Base-by-base conservation (phyloP, 2,797 vertebrate species). In the Pempheris klunzingeri region DNA sequence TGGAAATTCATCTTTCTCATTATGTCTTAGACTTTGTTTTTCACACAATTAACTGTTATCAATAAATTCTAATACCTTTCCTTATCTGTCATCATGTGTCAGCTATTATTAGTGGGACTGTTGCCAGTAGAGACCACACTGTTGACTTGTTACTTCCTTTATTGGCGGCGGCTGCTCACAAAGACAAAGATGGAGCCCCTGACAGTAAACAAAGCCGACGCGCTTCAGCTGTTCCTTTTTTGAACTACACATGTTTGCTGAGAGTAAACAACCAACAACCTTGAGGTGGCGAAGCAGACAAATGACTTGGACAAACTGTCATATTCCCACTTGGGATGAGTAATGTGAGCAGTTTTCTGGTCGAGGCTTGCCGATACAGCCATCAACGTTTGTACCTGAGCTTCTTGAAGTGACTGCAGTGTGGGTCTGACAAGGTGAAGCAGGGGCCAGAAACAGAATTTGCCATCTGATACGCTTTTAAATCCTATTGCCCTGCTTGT, bases 81-180 rank as follows among this genome's bases (percentile, higher is more conserved):
- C 54, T 46, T 60, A 47, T 80, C 80, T 70, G 58, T 63, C 32
- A n/a, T 39, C 63, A 8, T 79, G 70, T 46, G 69, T 86, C 77
- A 47, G 58, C 72, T 58, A 58, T 85, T 81, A 81, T 79, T 79
- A 73, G 73, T 7, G 36, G 80, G 78, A 65, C 44, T 20, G 64
- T 67, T 82, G 80, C 58, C 80, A 62, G 58, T 28, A 78, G 78
- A 68, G 69, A 61, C 63, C 43, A 39, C 63, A 32, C 59, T 75
- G 68, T 87, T 86, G 89, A 92, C 84, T 83, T 83, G 81, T 85
- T 84, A 78, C 92, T 88, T 91, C 84, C 83, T 90, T 86, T 89
- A 90, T 87, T 89, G 84, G 53, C 26, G 18, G 50, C 4, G 68
- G 75, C 81, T 77, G 77, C 78, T 81, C 4, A 30, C 71, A 28